Percentiles rank a stretch among this genome's conserved stretches.
These are phyloP conservation scores for Puntigrus tetrazona DNA, from an alignment of 2,113 vertebrate species.

Conservation along the genomic window DNA sequence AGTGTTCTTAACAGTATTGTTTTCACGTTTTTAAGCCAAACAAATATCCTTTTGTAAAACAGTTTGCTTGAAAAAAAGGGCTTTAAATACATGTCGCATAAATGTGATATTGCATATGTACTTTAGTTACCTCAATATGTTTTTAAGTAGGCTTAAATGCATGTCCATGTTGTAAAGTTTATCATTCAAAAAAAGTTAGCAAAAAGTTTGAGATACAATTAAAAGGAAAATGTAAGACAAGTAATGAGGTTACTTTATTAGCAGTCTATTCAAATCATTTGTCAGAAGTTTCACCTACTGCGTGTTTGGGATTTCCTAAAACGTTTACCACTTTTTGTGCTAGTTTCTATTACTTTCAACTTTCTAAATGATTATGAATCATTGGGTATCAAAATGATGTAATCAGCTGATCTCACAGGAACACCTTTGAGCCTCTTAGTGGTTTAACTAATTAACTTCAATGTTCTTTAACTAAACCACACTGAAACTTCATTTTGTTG, in stretches of 20 bases:
- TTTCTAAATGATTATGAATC: neutral
- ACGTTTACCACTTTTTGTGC: neutral
- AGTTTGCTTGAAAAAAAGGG: neutral
- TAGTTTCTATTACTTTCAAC: slow-evolving; percentile 8
- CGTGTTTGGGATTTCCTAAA: neutral
- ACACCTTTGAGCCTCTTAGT: neutral
- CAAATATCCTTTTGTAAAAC: neutral
- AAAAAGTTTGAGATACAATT: too few relatives aligned
- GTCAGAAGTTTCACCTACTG: neutral
- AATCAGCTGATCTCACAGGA: slow-evolving; percentile 17
- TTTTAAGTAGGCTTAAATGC: neutral
- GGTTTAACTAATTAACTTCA: neutral
- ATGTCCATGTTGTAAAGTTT: neutral
- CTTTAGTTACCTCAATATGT: neutral
- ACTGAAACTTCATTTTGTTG: neutral
- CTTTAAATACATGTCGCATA: too few relatives aligned
- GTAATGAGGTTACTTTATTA: neutral
- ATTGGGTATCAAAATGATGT: neutral
- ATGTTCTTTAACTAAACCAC: neutral
- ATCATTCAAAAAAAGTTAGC: too few relatives aligned
- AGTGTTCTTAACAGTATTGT: neutral
- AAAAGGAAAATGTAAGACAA: neutral
- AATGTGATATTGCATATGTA: neutral
- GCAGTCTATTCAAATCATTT: slow-evolving; percentile 1
- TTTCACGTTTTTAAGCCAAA: neutral